Conservation (phyloP, 2,113 vertebrate genomes). For the Otis tarda region DNA sequence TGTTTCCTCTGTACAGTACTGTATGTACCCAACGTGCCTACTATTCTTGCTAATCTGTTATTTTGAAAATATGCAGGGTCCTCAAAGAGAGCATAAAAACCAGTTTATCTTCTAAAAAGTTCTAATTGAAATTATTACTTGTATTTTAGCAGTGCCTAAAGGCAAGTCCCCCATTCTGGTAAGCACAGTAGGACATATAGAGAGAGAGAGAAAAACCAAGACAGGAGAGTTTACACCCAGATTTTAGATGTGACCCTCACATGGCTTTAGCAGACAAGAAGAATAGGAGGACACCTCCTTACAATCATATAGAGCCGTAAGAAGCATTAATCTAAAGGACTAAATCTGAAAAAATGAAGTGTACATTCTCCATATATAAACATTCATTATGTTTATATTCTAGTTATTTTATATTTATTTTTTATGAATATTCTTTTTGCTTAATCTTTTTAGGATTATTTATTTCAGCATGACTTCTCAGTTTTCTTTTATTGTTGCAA, state of each 20-base stretch:
- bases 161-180: neutral
- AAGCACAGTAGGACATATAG: neutral
- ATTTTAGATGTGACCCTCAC: neutral
- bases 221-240: neutral
- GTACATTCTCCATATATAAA: neutral
- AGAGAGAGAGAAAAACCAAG: neutral
- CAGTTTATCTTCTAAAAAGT: neutral
- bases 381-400: neutral
- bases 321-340: neutral
- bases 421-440: neutral
- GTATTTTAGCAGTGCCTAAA: neutral
- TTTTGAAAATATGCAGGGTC: neutral
- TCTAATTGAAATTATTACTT: neutral
- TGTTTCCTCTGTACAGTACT: neutral
- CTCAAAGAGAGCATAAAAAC: neutral
- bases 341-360: neutral
- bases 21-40: neutral
- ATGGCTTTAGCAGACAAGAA: neutral
- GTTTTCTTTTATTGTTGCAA: neutral
- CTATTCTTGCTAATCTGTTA: neutral
- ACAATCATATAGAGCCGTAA: neutral
- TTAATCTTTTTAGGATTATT: neutral
- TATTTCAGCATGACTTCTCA: neutral
- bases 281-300: neutral
- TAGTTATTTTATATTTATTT: neutral